Percentiles rank a stretch among this genome's conserved stretches.
phyloP scores from a whole-genome alignment of 1,140 invertebrate genomes.

The Euwallacea fornicatus region DNA sequence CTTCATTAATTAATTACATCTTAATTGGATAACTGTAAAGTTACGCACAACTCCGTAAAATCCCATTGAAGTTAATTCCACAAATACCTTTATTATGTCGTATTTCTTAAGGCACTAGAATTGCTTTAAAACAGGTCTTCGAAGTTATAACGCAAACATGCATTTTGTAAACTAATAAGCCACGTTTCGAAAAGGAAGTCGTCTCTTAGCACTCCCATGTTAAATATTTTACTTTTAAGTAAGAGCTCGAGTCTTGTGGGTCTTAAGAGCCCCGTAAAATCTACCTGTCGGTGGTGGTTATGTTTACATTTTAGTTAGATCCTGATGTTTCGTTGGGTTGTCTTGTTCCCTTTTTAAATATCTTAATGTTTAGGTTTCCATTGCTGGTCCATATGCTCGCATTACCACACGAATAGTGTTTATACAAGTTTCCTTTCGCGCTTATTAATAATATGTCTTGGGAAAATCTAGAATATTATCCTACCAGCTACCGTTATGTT shows the following conservation, averaged over 20 bases:
- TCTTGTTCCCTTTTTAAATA: neutral
- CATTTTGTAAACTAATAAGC: slow-evolving; percentile 8
- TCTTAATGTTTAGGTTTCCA: neutral
- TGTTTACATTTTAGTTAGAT: slow-evolving; percentile 19
- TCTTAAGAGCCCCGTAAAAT: slow-evolving; percentile 14
- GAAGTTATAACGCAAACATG: slow-evolving; percentile 14
- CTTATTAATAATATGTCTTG: too few relatives aligned
- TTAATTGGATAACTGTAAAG: neutral
- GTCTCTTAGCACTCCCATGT: slow-evolving; percentile 23
- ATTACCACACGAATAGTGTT: too few relatives aligned
- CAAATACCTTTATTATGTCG: too few relatives aligned
- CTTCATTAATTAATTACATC: neutral
- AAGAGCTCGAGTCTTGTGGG: slow-evolving; percentile 1
- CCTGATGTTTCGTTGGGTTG: neutral
- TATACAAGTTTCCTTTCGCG: too few relatives aligned
- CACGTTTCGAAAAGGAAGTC: slow-evolving; percentile 26
- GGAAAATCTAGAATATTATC: too few relatives aligned
- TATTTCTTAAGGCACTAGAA: neutral
- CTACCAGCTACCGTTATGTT: too few relatives aligned
- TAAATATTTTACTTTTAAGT: slow-evolving; percentile 28
- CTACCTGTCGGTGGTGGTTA: slow-evolving; percentile 20
- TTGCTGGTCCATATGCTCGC: too few relatives aligned
- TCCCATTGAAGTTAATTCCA: too few relatives aligned
- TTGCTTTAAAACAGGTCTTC: slow-evolving; percentile 5
- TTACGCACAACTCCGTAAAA: too few relatives aligned